Conservation (phyloP, 2,113 vertebrate species). For the Zeus faber region DNA sequence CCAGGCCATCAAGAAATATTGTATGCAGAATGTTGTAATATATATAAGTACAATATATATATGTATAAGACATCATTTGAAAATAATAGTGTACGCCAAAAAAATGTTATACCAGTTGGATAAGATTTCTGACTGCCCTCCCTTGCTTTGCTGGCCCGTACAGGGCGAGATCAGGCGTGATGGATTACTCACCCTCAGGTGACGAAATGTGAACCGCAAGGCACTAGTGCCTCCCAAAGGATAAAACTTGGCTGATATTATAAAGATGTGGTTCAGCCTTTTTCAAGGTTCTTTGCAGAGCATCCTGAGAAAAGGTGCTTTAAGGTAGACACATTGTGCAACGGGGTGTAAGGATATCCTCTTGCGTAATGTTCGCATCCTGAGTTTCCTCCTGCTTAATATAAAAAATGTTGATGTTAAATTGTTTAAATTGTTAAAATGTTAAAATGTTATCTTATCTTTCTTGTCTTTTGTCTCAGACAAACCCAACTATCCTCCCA, state of each 20-base stretch:
- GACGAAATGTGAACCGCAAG: slow-evolving; percentile 31
- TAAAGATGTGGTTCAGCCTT: no score
- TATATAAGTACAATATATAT: not conserved
- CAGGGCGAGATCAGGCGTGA: slow-evolving; percentile 12
- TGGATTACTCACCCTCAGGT: slow-evolving; percentile 15
- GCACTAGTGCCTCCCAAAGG: not conserved
- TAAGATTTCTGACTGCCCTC: slow-evolving; percentile 2
- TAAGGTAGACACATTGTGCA: no score
- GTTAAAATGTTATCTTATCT: no score
- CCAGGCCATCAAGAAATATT: not conserved
- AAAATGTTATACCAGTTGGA: slow-evolving; percentile 1
- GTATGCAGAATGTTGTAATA: slow-evolving; percentile 8
- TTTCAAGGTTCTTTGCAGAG: no score
- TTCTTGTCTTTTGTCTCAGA: no score
- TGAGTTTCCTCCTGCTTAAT: no score
- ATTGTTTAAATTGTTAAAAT: no score
- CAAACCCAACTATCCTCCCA: no score
- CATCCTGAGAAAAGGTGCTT: no score
- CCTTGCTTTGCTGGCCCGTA: slow-evolving; percentile 13
- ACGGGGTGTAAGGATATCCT: no score
- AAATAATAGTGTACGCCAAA: slow-evolving; percentile 18
- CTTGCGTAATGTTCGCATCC: no score
- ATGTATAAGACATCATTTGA: not conserved
- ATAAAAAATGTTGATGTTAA: no score
- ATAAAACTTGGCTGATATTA: not conserved